A percentile compares a stretch with the other conserved stretches of the same genome.
Evolutionary conservation across 2,888 invertebrate genomes (phyloP).

Genomic region (Apamea sordens): DNA sequence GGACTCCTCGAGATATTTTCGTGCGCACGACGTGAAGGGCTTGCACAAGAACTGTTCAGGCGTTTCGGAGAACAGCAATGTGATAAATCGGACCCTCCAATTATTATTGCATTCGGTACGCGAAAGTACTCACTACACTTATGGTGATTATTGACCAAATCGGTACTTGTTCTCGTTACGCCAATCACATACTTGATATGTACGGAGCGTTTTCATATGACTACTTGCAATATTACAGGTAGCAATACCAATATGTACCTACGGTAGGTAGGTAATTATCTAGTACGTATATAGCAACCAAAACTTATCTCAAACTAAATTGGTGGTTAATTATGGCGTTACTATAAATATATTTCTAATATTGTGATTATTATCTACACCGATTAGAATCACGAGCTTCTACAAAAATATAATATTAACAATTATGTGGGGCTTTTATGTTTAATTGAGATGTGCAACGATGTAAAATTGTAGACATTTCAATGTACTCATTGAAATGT

Average conservation of each 20-base stretch:
- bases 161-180: conserved; percentile 87
- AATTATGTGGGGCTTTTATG: not conserved
- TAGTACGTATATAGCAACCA: not conserved
- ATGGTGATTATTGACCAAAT: conserved; percentile 89
- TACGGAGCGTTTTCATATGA: conserved; percentile 34
- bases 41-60: conserved; percentile 88
- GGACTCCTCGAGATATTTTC: conserved; percentile 87
- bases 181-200: conserved; percentile 81
- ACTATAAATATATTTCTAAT: not conserved
- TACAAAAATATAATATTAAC: conserved; percentile 8
- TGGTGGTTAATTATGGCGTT: conserved; percentile 1
- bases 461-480: not conserved
- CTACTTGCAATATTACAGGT: conserved; percentile 31
- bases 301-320: conserved; percentile 17
- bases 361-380: too few relatives aligned
- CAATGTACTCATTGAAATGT: not conserved
- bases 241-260: conserved; percentile 11
- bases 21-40: conserved; percentile 88
- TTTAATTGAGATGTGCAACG: not conserved
- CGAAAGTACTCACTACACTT: conserved; percentile 88
- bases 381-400: conserved; percentile 1
- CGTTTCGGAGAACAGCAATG: conserved; percentile 88
- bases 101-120: conserved; percentile 89
- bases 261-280: not conserved
- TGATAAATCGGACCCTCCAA: conserved; percentile 90